Conservation (phyloP, 1,140 invertebrate genomes). For the Euura lappo region DNA sequence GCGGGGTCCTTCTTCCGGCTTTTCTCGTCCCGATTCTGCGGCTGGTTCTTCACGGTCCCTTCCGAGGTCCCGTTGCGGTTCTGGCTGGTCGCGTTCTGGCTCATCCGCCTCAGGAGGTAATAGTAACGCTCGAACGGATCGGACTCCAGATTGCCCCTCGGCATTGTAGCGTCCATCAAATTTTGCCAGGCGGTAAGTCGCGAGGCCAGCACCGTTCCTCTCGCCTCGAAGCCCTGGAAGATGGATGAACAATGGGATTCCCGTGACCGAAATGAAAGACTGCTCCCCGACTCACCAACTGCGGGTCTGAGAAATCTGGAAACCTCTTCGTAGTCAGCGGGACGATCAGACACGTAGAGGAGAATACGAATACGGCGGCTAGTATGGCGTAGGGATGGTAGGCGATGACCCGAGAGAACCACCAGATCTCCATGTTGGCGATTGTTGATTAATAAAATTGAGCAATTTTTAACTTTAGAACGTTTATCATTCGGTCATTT, state of each 20-base stretch:
- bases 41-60: constrained; percentile 31
- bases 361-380: constrained; percentile 70
- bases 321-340: constrained; percentile 71
- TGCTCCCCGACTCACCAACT: constrained; percentile 60
- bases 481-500: too few relatives aligned
- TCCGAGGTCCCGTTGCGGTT: constrained; percentile 23
- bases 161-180: constrained; percentile 75
- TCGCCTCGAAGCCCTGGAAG: constrained; percentile 84
- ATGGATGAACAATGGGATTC: not conserved
- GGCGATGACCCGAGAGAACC: constrained; percentile 72
- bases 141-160: constrained; percentile 71
- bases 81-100: constrained; percentile 37
- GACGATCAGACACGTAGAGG: constrained; percentile 73
- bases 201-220: constrained; percentile 80
- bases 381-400: constrained; percentile 78
- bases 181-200: constrained; percentile 84
- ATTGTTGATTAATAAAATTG: not conserved
- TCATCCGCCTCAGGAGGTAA: constrained; percentile 40
- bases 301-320: constrained; percentile 81
- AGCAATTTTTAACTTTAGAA: too few relatives aligned
- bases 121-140: constrained; percentile 72
- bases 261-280: not conserved
- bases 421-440: constrained; percentile 44
- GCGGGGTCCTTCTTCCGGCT: constrained; percentile 52
- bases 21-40: constrained; percentile 54